Conservation (phyloP, 2,113 vertebrate species). For the Eonycteris spelaea region DNA sequence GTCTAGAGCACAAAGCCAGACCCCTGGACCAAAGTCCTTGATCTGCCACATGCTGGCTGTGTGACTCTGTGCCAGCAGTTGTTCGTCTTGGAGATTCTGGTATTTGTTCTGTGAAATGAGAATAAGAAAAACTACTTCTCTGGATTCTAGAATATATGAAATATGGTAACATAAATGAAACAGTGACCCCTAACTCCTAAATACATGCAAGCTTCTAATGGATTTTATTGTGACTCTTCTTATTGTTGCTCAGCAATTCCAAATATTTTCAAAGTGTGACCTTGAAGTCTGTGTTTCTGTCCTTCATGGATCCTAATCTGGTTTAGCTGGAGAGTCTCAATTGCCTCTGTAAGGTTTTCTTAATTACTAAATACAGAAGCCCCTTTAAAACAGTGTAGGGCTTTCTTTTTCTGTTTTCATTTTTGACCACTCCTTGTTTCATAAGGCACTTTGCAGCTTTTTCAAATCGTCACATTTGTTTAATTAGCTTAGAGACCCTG, state of each 20-base stretch:
- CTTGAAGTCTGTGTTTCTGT: constrained; percentile 62
- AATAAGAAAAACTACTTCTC: not conserved
- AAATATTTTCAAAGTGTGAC: constrained; percentile 49
- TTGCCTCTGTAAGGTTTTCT: constrained; percentile 40
- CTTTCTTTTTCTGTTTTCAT: constrained; percentile 35
- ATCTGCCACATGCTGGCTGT: not conserved
- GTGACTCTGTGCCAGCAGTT: not conserved
- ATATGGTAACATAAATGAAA: not conserved
- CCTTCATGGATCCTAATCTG: constrained; percentile 50
- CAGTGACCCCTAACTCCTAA: not conserved
- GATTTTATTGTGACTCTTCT: not conserved
- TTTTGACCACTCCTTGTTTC: constrained; percentile 53
- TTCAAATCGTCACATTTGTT: constrained; percentile 75
- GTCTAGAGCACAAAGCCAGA: not conserved
- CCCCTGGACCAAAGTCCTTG: not conserved
- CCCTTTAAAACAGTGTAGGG: constrained; percentile 23
- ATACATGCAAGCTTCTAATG: not conserved
- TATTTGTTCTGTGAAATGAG: not conserved
- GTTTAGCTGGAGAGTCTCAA: constrained; percentile 62
- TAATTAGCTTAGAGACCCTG: constrained; percentile 75
- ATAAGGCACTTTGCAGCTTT: constrained; percentile 66
- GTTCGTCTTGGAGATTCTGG: not conserved
- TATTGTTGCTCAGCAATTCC: not conserved
- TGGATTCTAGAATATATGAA: not conserved
- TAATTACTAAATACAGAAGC: constrained; percentile 54